phyloP scores from a whole-genome alignment of 2,797 vertebrate genomes.

The Chelidonichthys spinosus region DNA sequence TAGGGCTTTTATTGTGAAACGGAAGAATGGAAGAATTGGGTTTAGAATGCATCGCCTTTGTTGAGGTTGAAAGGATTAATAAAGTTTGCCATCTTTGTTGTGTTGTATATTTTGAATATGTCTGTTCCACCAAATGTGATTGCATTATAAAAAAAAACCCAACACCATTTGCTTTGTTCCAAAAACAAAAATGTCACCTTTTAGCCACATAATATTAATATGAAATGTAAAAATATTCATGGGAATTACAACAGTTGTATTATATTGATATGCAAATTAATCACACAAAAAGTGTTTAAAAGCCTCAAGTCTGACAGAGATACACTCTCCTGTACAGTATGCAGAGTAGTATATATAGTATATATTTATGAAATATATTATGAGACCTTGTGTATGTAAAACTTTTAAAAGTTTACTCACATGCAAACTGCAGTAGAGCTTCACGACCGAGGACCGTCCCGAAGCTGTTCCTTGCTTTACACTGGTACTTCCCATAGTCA shows the following conservation, averaged over 20 bases:
- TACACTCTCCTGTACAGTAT: background rate
- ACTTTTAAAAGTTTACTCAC: conserved; percentile 85
- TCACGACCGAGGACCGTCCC: conserved; percentile 92
- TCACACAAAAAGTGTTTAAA: too few relatives aligned
- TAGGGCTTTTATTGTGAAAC: background rate
- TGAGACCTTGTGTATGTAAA: background rate
- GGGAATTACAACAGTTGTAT: too few relatives aligned
- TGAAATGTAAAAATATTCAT: too few relatives aligned
- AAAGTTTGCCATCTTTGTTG: background rate
- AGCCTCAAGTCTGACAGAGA: too few relatives aligned
- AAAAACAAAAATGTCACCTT: too few relatives aligned
- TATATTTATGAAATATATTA: background rate
- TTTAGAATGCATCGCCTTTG: background rate
- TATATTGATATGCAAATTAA: too few relatives aligned
- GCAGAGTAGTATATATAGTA: background rate
- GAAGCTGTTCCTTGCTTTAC: conserved; percentile 88
- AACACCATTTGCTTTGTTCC: too few relatives aligned
- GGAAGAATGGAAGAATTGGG: background rate
- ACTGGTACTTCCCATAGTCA: conserved; percentile 93
- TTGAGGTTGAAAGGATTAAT: background rate
- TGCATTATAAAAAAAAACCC: too few relatives aligned
- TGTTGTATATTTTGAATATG: background rate
- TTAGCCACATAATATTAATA: too few relatives aligned
- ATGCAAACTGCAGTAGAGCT: conserved; percentile 92
- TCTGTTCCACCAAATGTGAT: background rate